A percentile compares a stretch with the other conserved stretches of the same genome.
Evolutionary conservation across 1,140 invertebrate species (phyloP).

Genomic region (Aradophagus sp.): DNA sequence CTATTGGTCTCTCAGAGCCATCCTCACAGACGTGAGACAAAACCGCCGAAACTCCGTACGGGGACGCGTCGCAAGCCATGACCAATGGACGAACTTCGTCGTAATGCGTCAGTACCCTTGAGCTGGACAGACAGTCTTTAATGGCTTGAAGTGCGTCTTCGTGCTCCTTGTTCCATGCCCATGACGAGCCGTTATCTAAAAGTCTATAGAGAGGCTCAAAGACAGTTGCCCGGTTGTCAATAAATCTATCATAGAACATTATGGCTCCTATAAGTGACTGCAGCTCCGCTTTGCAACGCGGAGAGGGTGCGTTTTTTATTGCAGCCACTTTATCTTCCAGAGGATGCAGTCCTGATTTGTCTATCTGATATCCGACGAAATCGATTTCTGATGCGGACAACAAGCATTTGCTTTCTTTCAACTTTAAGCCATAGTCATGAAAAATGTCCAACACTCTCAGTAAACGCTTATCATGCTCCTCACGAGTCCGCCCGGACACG

Average conservation of each 20-base stretch:
- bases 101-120: not conserved
- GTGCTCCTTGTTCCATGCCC: conserved; percentile 5
- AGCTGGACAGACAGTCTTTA: conserved; percentile 2
- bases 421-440: not conserved
- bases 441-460: conserved; percentile 2
- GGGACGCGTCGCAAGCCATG: conserved; percentile 2
- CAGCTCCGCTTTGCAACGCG: not conserved
- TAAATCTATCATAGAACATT: conserved; percentile 7
- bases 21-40: not conserved
- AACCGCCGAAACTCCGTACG: conserved; percentile 1
- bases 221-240: not conserved
- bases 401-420: conserved; percentile 11
- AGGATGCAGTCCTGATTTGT: not conserved
- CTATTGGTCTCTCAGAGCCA: not conserved
- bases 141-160: conserved; percentile 1
- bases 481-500: conserved; percentile 2
- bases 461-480: not conserved
- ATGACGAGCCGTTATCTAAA: conserved; percentile 2
- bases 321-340: not conserved
- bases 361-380: conserved; percentile 1
- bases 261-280: conserved; percentile 2
- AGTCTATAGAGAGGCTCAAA: conserved; percentile 15
- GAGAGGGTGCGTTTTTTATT: not conserved
- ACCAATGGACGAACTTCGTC: not conserved
- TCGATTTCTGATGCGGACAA: not conserved